Evolutionary conservation across 2,797 vertebrate genomes (phyloP), one percentile per base, ranked within the genome.

Genomic region (Tachyglossus aculeatus): DNA sequence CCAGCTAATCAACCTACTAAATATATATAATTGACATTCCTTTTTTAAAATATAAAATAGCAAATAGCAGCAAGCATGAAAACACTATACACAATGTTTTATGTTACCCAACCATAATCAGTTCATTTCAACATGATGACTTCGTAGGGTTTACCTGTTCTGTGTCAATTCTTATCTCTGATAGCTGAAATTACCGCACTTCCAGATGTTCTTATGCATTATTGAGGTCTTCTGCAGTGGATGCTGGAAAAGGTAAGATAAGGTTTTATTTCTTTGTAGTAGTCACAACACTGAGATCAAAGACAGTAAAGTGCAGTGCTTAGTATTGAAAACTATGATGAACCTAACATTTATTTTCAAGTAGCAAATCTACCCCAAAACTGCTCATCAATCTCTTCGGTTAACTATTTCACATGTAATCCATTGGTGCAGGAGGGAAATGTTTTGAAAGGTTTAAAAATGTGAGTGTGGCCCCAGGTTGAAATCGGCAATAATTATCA

Each of bases 181-280:
- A 78, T 90, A 88, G 90, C 82, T 88, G 93, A 94, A 93, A 96
- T 94, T 90, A 95, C 93, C 78, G 88, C 82, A 88, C 92, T 95
- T 94, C 94, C 91, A 93, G 92, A 93, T 92, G 88, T 94, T 94
- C 89, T 90, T 88, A 91, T 92, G 93, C 92, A 89, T 94, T 93
- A 92, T 93, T 89, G 88, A 93, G 93, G 93, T 94, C 93, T 93
- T 80, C 89, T 93, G 91, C 94, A 89, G 91, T 91, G 93, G 94
- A 93, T 93, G 93, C 94, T 95, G 93, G 83, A 92, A 91, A 94
- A 90, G 91, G 92, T 84, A 92, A 92, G 94, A 96, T 95, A 96
- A 96, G 93, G 90, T 90, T 94, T 91, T 92, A 92, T 91, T 91
- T 94, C 93, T 96, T 95, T 95, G 94, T 95, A 93, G 92, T 92